Base-by-base conservation (phyloP, 2,113 vertebrate genomes). In the Neolamprologus modestus region DNA sequence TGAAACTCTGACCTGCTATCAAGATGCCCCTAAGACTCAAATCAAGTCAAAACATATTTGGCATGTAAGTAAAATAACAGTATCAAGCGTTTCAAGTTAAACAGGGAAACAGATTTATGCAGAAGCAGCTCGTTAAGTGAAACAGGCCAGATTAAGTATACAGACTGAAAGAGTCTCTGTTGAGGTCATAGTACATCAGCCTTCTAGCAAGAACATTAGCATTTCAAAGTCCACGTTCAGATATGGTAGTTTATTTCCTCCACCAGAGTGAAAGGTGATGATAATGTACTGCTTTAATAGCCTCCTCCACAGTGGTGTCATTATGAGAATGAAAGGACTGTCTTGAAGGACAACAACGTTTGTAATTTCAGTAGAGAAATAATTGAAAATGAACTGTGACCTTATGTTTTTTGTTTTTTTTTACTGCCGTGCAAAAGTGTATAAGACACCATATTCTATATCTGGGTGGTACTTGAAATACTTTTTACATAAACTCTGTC, bases 271-370 rank as follows among this genome's bases (percentile, higher is more conserved):
- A 92, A 89, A 92, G 83, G 73, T 87, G 84, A 82, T 4, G 86
- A 89, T 83, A 91, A 93, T 87, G 80, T 92, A 73, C 57, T 59
- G 88, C 83, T 95, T 92, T 89, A 92, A 92, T 68, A 61, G 40
- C 57, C 50, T 73, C 54, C 53, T 71, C 73, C 59, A 35, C 37
- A 78, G 37, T 33, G 53, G 16, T 28, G 50, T 33, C 83, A 81
- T 88, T 45, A 82, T 89, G 33, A 84, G 45, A 93, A 84, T 88
- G 66, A 88, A 88, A 53, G 52, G 59, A 87, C 88, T 76, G 87
- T 88, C 83, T 81, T 10, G 4, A 86, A 71, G 33, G 33, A 42
- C 16, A 17, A 3, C 47, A 76, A 80, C 19, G 28, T 88, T 85
- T 86, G 52, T 84, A 47, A 71, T 84, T 81, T 82, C 47, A 87